phyloP scores from a whole-genome alignment of 2,797 vertebrate genomes.

The Ciconia nigra region DNA sequence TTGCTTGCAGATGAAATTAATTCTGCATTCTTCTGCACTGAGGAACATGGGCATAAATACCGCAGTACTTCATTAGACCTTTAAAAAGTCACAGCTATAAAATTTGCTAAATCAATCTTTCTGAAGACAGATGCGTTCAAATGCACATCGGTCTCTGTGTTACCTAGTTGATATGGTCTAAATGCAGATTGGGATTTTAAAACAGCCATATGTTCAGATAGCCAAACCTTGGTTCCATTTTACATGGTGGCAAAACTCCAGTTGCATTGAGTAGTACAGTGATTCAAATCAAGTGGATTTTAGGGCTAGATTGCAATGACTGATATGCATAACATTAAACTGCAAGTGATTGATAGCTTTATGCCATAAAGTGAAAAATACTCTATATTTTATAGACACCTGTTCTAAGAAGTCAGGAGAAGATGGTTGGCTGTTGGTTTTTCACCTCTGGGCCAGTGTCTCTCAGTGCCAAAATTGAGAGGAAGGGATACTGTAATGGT shows the following conservation, averaged over 20 bases:
- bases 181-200: neutral
- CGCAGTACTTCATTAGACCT: neutral
- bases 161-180: neutral
- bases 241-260: neutral
- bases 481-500: constrained; percentile 85
- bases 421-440: constrained; percentile 84
- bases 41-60: neutral
- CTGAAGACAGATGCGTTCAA: neutral
- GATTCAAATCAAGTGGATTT: neutral
- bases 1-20: neutral
- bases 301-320: neutral
- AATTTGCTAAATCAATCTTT: neutral
- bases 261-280: neutral
- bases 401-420: constrained; percentile 78
- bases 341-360: neutral
- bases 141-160: neutral
- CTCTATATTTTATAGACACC: constrained; percentile 71
- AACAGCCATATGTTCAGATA: neutral
- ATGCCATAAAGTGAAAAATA: constrained; percentile 16
- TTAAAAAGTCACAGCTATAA: neutral
- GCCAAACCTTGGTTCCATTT: neutral
- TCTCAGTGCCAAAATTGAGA: constrained; percentile 82
- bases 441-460: constrained; percentile 83
- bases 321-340: neutral
- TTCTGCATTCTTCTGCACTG: neutral